phyloP scores from a whole-genome alignment of 2,113 vertebrate species.

The Paramormyrops kingsleyae region DNA sequence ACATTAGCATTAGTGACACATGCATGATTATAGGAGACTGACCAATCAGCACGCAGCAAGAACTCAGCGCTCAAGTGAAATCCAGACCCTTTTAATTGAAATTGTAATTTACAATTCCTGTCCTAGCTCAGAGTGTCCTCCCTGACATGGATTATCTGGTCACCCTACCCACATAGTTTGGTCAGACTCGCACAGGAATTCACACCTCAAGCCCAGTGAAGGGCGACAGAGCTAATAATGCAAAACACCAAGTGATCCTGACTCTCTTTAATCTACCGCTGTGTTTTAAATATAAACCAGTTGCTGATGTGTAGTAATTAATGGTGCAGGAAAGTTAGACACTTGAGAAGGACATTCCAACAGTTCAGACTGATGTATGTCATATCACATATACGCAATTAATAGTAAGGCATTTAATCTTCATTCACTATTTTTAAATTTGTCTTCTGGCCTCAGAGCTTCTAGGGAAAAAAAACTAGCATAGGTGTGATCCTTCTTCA shows the following conservation, averaged over 20 bases:
- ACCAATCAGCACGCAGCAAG: too few relatives aligned
- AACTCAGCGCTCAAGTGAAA: too few relatives aligned
- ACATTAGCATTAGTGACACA: too few relatives aligned
- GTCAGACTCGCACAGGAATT: not conserved
- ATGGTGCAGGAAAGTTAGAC: not conserved
- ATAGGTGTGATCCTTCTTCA: not conserved
- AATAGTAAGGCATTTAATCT: not conserved
- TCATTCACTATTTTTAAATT: not conserved
- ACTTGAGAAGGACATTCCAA: not conserved
- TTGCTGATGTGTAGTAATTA: not conserved
- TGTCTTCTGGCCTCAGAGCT: not conserved
- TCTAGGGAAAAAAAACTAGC: not conserved
- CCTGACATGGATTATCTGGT: too few relatives aligned
- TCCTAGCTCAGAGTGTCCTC: too few relatives aligned
- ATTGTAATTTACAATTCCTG: too few relatives aligned
- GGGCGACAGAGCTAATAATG: not conserved
- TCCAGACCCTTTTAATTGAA: too few relatives aligned
- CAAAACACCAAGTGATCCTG: not conserved
- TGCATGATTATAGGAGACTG: too few relatives aligned
- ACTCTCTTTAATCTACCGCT: not conserved
- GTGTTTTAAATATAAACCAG: not conserved
- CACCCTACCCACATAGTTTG: not conserved
- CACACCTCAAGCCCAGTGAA: not conserved
- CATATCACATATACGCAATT: not conserved
- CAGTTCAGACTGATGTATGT: not conserved